Evolutionary conservation across 2,797 vertebrate genomes (phyloP), one percentile per base, ranked within the genome.

Genomic region (Poeciliopsis infans): DNA sequence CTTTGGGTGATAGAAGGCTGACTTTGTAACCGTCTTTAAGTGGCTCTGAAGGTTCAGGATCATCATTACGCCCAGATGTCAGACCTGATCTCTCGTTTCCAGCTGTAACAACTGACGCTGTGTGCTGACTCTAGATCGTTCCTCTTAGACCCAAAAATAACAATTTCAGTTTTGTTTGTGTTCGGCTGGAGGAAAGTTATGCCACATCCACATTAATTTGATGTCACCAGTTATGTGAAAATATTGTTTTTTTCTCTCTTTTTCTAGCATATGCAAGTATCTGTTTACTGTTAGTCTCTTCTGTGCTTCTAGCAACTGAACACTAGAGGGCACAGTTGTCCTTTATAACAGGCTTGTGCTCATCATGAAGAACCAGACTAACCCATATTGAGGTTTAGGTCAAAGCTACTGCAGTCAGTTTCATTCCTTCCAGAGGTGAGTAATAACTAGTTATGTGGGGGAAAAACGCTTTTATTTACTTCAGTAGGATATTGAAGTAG

Each of bases 271-370:
- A 3, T 15, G 68, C 15, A 11, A 39, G 39, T 39, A 39, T 20
- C 33, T 1, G 31, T 23, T 66, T 23, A 39, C 61, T 39, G 18
- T 25, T 25, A 43, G 7, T 76, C 6, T 2, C 0, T 33, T 59
- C 0, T 84, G 90, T 78, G 31, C 18, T 86, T 89, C 41, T 69
- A 47, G 0, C 0, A 0, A 15, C 1, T 74, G 76, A 39, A 8
- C 91, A 92, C 82, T 55, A 93, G 93, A 78, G 57, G 91, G 90
- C 84, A 87, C 76, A 23, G 72, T 82, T 74, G 80, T 36, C 78
- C 31, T 64, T 55, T 12, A 51, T 51, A 85, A 53, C 11, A 25
- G 33, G 31, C 13, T 51, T 15, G 20, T 33, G 8, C 23, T 64
- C 49, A 41, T 55, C 33, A 36, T 5, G 20, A 11, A 12, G 8